phyloP scores from a whole-genome alignment of 2,797 vertebrate genomes.

The Sorex maritimensis region DNA sequence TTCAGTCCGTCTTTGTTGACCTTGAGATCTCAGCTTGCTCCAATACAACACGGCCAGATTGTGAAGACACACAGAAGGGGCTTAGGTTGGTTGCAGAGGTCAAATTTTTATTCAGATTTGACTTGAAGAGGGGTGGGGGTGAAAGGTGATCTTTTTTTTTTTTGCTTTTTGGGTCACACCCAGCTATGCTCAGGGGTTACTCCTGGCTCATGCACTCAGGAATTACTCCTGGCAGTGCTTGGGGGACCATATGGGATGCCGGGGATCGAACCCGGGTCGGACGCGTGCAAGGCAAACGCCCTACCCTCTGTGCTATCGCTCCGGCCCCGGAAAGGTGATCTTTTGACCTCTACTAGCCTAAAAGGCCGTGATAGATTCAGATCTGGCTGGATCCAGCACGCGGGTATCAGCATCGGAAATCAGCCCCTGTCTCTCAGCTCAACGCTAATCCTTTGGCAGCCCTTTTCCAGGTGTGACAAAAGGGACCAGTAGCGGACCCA shows the following conservation, averaged over 20 bases:
- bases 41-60: neutral
- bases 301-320: too few relatives aligned
- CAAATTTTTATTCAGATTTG: slow-evolving; percentile 32
- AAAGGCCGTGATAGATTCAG: neutral
- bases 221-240: too few relatives aligned
- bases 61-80: neutral
- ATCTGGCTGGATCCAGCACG: slow-evolving; percentile 34
- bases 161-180: too few relatives aligned
- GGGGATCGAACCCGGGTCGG: too few relatives aligned
- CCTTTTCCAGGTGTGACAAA: neutral
- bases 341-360: neutral
- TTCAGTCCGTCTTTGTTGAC: neutral
- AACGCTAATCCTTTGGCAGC: neutral
- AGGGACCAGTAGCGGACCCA: neutral
- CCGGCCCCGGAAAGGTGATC: too few relatives aligned
- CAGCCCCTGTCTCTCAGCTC: neutral
- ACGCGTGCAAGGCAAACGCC: too few relatives aligned
- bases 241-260: too few relatives aligned
- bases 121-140: neutral
- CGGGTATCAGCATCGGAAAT: neutral
- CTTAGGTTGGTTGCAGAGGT: neutral
- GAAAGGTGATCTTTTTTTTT: too few relatives aligned
- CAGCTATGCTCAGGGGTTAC: too few relatives aligned
- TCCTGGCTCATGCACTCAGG: too few relatives aligned
- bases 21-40: neutral